Evolutionary conservation across 2,888 invertebrate genomes (phyloP).

Genomic region (Stegophylla sp.): DNA sequence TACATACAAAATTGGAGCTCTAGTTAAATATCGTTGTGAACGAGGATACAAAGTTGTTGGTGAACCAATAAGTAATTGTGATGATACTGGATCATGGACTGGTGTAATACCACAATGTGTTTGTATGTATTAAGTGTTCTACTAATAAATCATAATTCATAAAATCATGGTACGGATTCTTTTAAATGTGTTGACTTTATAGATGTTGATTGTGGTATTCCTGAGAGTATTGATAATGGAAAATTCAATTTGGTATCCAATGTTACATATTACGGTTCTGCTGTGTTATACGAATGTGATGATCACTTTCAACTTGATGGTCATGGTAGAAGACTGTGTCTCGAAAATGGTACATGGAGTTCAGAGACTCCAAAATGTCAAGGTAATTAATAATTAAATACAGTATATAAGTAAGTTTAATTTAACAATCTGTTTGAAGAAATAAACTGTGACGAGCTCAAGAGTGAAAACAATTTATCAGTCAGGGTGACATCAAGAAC

Average conservation of each 20-base stretch:
- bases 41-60: constrained; percentile 80
- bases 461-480: constrained; percentile 68
- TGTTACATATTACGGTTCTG: constrained; percentile 86
- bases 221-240: constrained; percentile 76
- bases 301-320: constrained; percentile 82
- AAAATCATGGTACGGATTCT: too few species aligned
- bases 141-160: neutral
- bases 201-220: constrained; percentile 88
- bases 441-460: constrained; percentile 79
- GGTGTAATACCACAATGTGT: constrained; percentile 82
- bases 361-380: constrained; percentile 81
- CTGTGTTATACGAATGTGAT: constrained; percentile 83
- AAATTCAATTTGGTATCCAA: constrained; percentile 82
- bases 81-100: constrained; percentile 85
- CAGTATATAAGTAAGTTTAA: neutral
- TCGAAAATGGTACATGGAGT: constrained; percentile 91
- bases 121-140: constrained; percentile 70
- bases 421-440: constrained; percentile 67
- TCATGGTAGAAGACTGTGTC: constrained; percentile 80
- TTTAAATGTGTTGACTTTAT: constrained; percentile 1
- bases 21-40: constrained; percentile 88
- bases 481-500: constrained; percentile 72
- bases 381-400: constrained; percentile 67
- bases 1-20: constrained; percentile 84
- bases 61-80: constrained; percentile 83